Evolutionary conservation across 1,140 invertebrate genomes (phyloP).

Genomic region (Atta texana): DNA sequence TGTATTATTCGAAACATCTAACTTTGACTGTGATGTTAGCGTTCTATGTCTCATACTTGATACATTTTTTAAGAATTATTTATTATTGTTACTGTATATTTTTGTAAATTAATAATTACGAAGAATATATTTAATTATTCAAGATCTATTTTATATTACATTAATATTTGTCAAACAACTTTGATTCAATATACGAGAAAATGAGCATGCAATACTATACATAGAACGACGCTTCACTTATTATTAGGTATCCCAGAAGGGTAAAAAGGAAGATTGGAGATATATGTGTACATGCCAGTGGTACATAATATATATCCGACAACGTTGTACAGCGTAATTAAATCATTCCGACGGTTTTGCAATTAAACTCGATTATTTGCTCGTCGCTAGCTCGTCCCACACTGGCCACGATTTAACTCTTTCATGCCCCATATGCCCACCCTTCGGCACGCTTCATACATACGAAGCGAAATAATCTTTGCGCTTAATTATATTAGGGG

Average conservation of each 20-base stretch:
- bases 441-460: conserved; percentile 72
- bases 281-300: conserved; percentile 41
- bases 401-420: conserved; percentile 84
- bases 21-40: no score
- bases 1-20: no score
- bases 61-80: neutral
- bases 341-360: conserved; percentile 87
- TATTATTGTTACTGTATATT: neutral
- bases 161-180: neutral
- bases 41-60: no score
- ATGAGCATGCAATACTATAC: conserved; percentile 3
- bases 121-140: neutral
- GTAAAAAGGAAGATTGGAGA: conserved; percentile 40
- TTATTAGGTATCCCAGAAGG: conserved; percentile 58
- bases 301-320: conserved; percentile 75
- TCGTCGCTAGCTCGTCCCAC: conserved; percentile 82
- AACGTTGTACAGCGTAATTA: conserved; percentile 84
- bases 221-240: conserved; percentile 63
- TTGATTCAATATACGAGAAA: neutral
- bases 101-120: conserved; percentile 5
- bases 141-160: neutral
- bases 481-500: conserved; percentile 79
- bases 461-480: conserved; percentile 81
- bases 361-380: conserved; percentile 87
- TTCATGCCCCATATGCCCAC: conserved; percentile 76